A percentile compares a stretch with the other conserved stretches of the same genome.
Conservation (phyloP, 2,113 vertebrate species). For the Hyperoodon ampullatus region DNA sequence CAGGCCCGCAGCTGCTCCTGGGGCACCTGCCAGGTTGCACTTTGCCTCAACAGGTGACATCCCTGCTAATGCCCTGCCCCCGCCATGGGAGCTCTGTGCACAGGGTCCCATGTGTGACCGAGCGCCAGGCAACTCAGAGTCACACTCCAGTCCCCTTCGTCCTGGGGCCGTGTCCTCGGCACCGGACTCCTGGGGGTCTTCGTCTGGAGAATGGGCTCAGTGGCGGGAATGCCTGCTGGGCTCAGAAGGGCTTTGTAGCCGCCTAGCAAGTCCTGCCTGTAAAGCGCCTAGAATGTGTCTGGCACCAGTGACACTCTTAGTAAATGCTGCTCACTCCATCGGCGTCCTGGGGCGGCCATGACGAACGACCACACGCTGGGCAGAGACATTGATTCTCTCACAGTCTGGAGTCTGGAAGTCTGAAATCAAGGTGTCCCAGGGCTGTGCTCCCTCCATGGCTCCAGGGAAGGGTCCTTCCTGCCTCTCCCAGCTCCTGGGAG, state of each 20-base stretch:
- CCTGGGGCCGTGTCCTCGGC: background rate
- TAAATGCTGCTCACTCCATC: fast-evolving
- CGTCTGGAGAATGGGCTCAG: background rate
- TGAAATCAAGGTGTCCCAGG: fast-evolving
- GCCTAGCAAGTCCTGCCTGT: background rate
- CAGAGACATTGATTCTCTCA: fast-evolving
- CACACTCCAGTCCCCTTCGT: too few species aligned
- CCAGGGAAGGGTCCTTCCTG: fast-evolving
- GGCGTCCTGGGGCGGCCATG: fast-evolving
- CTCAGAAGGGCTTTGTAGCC: background rate
- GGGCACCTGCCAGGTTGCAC: background rate
- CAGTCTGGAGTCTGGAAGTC: background rate
- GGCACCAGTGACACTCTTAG: background rate
- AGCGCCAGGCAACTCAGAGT: background rate
- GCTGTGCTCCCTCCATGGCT: fast-evolving
- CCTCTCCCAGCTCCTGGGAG: background rate
- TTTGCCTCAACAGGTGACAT: fast-evolving
- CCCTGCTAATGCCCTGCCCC: background rate
- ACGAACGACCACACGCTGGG: fast-evolving
- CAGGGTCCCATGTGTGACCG: fast-evolving
- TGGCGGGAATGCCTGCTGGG: background rate
- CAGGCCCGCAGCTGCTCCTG: fast-evolving
- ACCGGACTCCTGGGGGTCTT: background rate
- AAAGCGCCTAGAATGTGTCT: fast-evolving
- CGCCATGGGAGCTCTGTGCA: background rate